Base-by-base conservation (phyloP, 2,797 vertebrate species). In the Hemitrygon akajei region DNA sequence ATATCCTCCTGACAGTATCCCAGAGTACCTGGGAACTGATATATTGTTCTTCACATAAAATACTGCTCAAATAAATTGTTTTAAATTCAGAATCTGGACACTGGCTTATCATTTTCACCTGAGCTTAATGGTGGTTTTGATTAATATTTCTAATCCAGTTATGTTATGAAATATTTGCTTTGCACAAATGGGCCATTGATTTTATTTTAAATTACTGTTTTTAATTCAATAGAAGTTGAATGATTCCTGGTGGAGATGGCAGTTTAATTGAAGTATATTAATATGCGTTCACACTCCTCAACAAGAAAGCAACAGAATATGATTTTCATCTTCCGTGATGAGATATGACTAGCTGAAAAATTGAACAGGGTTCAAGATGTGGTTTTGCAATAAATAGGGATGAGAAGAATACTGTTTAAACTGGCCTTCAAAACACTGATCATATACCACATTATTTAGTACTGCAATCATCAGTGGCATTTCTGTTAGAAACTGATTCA, bases 311-410 rank as follows among this genome's bases (percentile, higher is more conserved):
- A 47, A 75, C 40, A 34, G 1, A 18, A 22, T 47, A 47, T 47
- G 71, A 93, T 93, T 93, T 93, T 75, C 73, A 75, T 93, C 12
- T 76, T 71, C 47, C 91, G 40, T 76, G 91, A 47, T 10, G 25
- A 91, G 34, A 91, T 75, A 27, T 76, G 71, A 76, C 71, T 76
- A 71, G 71, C 40, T 73, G 34, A 30, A 71, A 58, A 75, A 76
- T 76, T 56, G 69, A 93, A 93, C 91, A 93, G 27, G 47, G 20
- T 66, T 71, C 40, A 73, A 40, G 69, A 76, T 58, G 47, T 76
- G 25, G 40, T 0, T 58, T 93, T 93, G 71, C 37, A 27, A n/a
- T 58, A 47, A 56, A 93, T 30, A 16, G 71, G 73, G 0, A 9
- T 34, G 11, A 40, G 91, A 56, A 75, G 30, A 10, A 30, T 6